phyloP scores from a whole-genome alignment of 2,888 invertebrate genomes.

The Hirtodrosophila alboralis region DNA sequence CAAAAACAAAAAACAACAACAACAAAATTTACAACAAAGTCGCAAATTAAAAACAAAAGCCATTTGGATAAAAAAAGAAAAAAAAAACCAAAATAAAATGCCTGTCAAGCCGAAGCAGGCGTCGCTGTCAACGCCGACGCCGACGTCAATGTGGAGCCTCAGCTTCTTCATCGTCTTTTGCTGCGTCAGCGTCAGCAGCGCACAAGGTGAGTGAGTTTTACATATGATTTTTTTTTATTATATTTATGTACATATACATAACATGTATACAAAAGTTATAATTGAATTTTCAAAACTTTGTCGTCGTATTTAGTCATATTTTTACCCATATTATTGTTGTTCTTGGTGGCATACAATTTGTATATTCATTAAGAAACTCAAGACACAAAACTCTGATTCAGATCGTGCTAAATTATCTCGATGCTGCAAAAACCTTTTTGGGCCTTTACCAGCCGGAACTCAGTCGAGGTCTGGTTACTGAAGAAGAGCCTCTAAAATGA shows the following conservation, averaged over 20 bases:
- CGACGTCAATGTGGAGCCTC: constrained; percentile 35
- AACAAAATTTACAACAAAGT: constrained; percentile 56
- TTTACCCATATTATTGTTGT: constrained; percentile 14
- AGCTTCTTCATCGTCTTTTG: constrained; percentile 53
- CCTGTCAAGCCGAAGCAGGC: constrained; percentile 44
- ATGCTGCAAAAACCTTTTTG: constrained; percentile 40
- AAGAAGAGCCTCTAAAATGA: constrained; percentile 33
- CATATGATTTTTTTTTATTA: constrained; percentile 58
- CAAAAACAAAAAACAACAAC: constrained; percentile 17
- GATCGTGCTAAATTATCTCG: constrained; percentile 56
- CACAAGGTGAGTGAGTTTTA: constrained; percentile 79
- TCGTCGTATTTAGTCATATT: constrained; percentile 34
- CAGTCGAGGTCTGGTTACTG: constrained; percentile 43
- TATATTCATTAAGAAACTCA: constrained; percentile 27
- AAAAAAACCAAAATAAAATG: constrained; percentile 43
- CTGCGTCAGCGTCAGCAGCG: constrained; percentile 51
- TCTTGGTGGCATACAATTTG: constrained; percentile 20
- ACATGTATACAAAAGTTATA: constrained; percentile 21
- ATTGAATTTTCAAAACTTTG: constrained; percentile 35
- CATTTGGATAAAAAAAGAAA: constrained; percentile 34
- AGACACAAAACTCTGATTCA: constrained; percentile 52
- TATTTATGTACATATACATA: constrained; percentile 23
- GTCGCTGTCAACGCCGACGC: constrained; percentile 29
- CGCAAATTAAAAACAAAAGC: constrained; percentile 31
- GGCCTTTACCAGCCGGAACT: constrained; percentile 61